Evolutionary conservation across 2,797 vertebrate species (phyloP), one percentile per base, ranked within the genome.

Genomic region (Alca torda): DNA sequence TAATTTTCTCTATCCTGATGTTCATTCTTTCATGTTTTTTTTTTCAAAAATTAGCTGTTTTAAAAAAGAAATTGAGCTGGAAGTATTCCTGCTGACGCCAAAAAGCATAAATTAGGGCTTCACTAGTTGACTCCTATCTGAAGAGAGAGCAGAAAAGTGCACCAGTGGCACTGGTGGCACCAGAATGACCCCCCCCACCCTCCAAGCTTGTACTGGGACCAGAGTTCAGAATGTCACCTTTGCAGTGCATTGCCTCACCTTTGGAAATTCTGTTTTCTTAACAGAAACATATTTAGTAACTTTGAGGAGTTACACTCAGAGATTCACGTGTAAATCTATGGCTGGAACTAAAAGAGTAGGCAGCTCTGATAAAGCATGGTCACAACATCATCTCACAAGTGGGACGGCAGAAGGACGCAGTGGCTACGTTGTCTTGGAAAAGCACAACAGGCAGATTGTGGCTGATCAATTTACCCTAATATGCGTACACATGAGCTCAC

Each of bases 331-430:
- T 48, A 85, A 69, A 59, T 74, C n/a, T 39, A 2, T 1, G 68
- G 28, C 37, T 10, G 17, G 28, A 76, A 67, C 20, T 37, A 19
- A 76, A 50, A 65, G 19, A 59, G 46, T 5, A 35, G 6, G 11
- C 25, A 46, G 41, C 9, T 64, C 28, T 63, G 18, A 37, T 35
- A 18, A 75, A 80, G 14, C 7, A 24, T 3, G 45, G 43, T 37
- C 72, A 76, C 30, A 53, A 1, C 4, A 75, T 3, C 1, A 0
- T 4, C 14, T 11, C 28, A 28, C 23, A 59, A 61, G 19, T 5
- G 33, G 56, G 41, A 64, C 23, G 6, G 11, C 51, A 91, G 24
- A 79, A 13, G 31, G 31, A 18, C 33, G 43, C 60, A 73, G 16
- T 4, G 45, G 33, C 43, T 64, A 17, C 2, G 0, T 17, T 19